Evolutionary conservation across 2,113 vertebrate species (phyloP), one percentile per base, ranked within the genome.

Genomic region (Chelonoidis abingdonii): DNA sequence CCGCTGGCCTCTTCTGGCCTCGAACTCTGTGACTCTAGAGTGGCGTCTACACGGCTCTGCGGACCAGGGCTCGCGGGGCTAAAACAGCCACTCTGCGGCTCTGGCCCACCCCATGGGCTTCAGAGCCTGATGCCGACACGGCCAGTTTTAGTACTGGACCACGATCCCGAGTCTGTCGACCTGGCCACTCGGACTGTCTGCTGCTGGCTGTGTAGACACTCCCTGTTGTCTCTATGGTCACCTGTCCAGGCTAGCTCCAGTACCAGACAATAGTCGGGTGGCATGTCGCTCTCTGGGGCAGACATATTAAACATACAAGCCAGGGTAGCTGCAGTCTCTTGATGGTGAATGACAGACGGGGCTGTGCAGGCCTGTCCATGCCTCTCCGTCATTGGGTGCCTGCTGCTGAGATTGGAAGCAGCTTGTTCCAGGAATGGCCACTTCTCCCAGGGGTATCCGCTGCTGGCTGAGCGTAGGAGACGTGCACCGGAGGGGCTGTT

Each of bases 91-190:
- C 2, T 13, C 29, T 16, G 29, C 14, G 7, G 29, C 29, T 17
- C 31, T 6, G 7, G 31, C 62, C 31, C 62, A 17, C 31, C 11
- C 31, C 62, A 9, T 4, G 4, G 62, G 16, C 14, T 69, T 69
- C 31, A 16, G 6, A 17, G 35, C 62, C 35, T 17, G 14, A 38
- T 1, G 8, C 5, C n/a, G 5, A 10, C 19, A 4, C 2, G 4
- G 65, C 65, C n/a, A 2, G 8, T 3, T 41, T 41, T 41, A 41
- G 41, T 41, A 41, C 35, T 8, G 65, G n/a, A 2, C 16, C 16
- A 59, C 10, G 57, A 29, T 59, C 27, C 57, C 27, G 29, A 59
- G 27, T 59, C 27, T 13, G 27, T 69, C 8, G 1, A 16, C 62
- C 62, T 19, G 35, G 65, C 4, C 16, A 1, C n/a, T 72, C 8